These are phyloP conservation scores for Gastracanthus pulcherrimus DNA, from an alignment of 2,888 invertebrate species.

Conservation along the genomic window DNA sequence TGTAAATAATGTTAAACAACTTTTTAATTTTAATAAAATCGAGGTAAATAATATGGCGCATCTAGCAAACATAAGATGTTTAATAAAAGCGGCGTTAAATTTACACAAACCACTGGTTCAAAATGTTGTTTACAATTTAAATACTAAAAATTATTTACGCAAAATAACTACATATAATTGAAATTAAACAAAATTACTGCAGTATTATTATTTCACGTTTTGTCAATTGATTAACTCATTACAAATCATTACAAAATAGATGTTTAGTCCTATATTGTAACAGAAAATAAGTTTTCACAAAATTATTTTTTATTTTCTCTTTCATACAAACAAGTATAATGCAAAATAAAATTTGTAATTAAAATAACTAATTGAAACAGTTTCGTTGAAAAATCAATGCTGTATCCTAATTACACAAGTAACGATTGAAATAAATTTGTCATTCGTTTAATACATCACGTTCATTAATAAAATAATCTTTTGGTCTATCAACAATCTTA, in stretches of 20 bases:
- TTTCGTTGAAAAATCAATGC: background rate
- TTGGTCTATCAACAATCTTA: background rate
- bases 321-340: background rate
- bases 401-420: no score
- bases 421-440: no score
- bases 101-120: no score
- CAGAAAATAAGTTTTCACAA: background rate
- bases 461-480: background rate
- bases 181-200: no score
- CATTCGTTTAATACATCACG: background rate
- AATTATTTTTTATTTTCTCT: background rate
- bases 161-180: no score
- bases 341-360: background rate
- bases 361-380: background rate
- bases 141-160: no score
- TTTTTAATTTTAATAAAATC: background rate
- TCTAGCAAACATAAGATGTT: no score
- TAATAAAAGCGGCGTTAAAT: no score
- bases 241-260: no score
- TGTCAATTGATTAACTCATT: no score
- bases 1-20: background rate
- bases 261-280: background rate
- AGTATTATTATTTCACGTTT: no score
- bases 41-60: background rate
- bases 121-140: no score